Base-by-base conservation (phyloP, 2,888 invertebrate genomes). In the Eudemis profundana region DNA sequence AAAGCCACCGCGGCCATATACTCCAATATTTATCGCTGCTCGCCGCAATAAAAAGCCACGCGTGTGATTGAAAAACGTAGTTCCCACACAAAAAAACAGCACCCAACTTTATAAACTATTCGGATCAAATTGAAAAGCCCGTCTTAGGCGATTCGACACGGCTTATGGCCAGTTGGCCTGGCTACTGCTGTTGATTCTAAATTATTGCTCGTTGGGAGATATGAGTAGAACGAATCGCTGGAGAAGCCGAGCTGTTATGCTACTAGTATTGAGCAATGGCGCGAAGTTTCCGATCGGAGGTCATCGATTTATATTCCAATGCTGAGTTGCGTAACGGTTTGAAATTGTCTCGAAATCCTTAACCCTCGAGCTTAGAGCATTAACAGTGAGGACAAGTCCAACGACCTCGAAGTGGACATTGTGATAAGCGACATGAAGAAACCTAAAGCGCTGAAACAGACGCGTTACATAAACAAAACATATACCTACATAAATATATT, bases 1-100 rank as follows among this genome's bases (percentile, higher is more conserved):
- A 90, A 90, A 90, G 89, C 81, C 73, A 77, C 91, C 91, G 91
- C 86, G 78, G 78, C 84, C 86, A 81, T 92, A 91, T 90, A 82
- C 79, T 89, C 73, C 83, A 77, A 84, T 87, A 86, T 91, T 92
- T 92, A 92, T 91, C 87, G 81, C 81, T 74, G 66, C 75, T 68
- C 75, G 76, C 74, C 78, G 78, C 81, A 80, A 84, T 86, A 86
- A 87, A 88, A 87, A 85, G 84, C 79, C 84, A 80, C 78, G 73
- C 80, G 78, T 78, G 81, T 85, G 88, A 90, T 88, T 89, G 89
- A 89, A 88, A 84, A 86, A 87, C 83, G 80, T 80, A 82, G 84
- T 86, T 87, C 88, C 83, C 89, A 90, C 87, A 86, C 80, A 85
- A 84, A 86, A 83, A 80, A 74, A 75, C 77, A 50, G 49, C 63